A percentile compares a stretch with the other conserved stretches of the same genome.
These are phyloP conservation scores for Anguilla obscura DNA, from an alignment of 2,797 vertebrate genomes.

Conservation along the genomic window DNA sequence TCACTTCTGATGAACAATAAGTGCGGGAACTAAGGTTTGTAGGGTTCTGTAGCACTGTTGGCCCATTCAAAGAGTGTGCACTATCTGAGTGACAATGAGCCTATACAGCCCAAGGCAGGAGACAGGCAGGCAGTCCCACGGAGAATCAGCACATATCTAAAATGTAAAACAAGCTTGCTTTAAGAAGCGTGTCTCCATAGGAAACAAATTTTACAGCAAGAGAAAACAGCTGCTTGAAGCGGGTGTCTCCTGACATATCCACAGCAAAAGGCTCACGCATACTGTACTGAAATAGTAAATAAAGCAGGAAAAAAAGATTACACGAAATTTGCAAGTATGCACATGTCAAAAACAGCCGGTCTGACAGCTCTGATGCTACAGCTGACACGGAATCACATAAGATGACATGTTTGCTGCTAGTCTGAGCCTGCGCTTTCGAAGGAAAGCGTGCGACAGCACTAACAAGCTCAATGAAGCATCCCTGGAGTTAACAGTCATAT, in stretches of 20 bases:
- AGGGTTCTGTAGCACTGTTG: neutral
- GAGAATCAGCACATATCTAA: neutral
- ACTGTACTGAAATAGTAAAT: neutral
- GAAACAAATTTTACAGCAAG: neutral
- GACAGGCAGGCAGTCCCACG: neutral
- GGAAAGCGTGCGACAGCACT: neutral
- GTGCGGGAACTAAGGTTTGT: neutral
- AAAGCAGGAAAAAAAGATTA: neutral
- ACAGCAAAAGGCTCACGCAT: neutral
- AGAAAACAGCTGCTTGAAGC: neutral
- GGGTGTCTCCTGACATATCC: neutral
- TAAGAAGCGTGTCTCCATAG: neutral
- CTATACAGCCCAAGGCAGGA: neutral
- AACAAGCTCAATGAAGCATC: neutral
- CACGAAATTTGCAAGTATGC: neutral
- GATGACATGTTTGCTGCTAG: neutral
- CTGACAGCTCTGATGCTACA: neutral
- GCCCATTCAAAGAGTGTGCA: neutral
- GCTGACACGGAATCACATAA: neutral
- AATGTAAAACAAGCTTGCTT: neutral
- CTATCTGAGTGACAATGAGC: neutral
- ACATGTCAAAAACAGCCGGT: neutral
- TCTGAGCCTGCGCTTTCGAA: neutral
- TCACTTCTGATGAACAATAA: neutral
- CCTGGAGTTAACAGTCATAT: neutral